phyloP scores from a whole-genome alignment of 2,113 vertebrate genomes.

The Geococcyx californianus region DNA sequence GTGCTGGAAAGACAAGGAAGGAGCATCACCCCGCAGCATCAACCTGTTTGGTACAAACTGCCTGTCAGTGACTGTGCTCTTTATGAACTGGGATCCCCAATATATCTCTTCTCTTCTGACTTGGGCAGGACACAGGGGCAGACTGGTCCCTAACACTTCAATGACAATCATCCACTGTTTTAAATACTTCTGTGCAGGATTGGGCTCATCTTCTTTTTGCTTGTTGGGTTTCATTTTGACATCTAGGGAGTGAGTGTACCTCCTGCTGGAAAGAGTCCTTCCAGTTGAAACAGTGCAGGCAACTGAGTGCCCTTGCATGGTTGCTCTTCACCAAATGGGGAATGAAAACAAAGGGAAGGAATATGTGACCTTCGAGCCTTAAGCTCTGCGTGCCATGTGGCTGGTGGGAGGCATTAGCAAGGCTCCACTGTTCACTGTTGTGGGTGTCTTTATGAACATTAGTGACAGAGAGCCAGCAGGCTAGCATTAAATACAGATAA shows the following conservation, averaged over 20 bases:
- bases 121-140: neutral
- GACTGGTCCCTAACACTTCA: neutral
- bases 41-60: neutral
- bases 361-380: slow-evolving; percentile 57
- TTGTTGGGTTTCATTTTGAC: neutral
- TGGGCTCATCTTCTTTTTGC: neutral
- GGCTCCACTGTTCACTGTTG: neutral
- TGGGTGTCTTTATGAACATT: slow-evolving; percentile 61
- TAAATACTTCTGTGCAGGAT: neutral
- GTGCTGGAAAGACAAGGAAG: neutral
- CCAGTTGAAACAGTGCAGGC: neutral
- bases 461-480: slow-evolving; percentile 41
- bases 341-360: neutral
- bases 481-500: slow-evolving; percentile 34
- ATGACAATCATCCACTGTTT: neutral
- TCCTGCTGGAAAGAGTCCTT: neutral
- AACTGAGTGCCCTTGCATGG: neutral
- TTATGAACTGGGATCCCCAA: neutral
- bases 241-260: neutral
- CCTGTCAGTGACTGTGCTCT: neutral
- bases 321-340: neutral
- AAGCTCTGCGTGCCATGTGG: slow-evolving; percentile 1
- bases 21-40: neutral
- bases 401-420: slow-evolving; percentile 59
- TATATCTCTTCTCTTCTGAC: neutral